Percentiles rank a stretch among this genome's conserved stretches.
phyloP scores from a whole-genome alignment of 2,888 invertebrate species.

The Yponomeuta sedellus region DNA sequence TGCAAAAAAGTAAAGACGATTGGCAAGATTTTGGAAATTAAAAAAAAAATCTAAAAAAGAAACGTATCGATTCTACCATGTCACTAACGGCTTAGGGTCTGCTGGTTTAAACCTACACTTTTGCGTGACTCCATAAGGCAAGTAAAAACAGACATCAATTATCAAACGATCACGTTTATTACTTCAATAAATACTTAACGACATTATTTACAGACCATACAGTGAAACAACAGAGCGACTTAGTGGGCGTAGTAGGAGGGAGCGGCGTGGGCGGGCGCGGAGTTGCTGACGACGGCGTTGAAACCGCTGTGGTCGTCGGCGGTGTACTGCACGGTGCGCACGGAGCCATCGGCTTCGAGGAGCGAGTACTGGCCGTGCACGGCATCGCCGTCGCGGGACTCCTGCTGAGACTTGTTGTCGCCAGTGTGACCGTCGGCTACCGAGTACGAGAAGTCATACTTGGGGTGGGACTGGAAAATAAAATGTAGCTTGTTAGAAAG shows the following conservation, averaged over 20 bases:
- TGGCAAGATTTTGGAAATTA: too few species aligned
- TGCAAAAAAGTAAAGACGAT: too few species aligned
- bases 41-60: too few species aligned
- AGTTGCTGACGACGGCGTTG: slow-evolving; percentile 58
- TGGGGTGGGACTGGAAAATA: slow-evolving; percentile 51
- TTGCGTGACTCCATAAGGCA: too few species aligned
- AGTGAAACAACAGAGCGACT: slow-evolving; percentile 20
- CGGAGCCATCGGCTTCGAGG: slow-evolving; percentile 70
- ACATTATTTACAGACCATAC: neutral
- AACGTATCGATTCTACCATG: too few species aligned
- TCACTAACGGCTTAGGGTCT: too few species aligned
- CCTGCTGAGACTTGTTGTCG: slow-evolving; percentile 27
- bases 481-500: neutral
- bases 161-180: neutral
- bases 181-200: neutral
- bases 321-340: slow-evolving; percentile 71
- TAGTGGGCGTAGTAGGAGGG: slow-evolving; percentile 30
- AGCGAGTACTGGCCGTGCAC: slow-evolving; percentile 66
- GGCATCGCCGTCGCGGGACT: slow-evolving; percentile 21
- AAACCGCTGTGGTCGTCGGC: slow-evolving; percentile 69
- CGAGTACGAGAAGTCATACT: slow-evolving; percentile 72
- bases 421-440: slow-evolving; percentile 73
- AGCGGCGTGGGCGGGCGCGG: slow-evolving; percentile 35
- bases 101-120: too few species aligned
- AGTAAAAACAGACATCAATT: neutral